Evolutionary conservation across 2,888 invertebrate species (phyloP).

Genomic region (Choristoneura rosaceana): DNA sequence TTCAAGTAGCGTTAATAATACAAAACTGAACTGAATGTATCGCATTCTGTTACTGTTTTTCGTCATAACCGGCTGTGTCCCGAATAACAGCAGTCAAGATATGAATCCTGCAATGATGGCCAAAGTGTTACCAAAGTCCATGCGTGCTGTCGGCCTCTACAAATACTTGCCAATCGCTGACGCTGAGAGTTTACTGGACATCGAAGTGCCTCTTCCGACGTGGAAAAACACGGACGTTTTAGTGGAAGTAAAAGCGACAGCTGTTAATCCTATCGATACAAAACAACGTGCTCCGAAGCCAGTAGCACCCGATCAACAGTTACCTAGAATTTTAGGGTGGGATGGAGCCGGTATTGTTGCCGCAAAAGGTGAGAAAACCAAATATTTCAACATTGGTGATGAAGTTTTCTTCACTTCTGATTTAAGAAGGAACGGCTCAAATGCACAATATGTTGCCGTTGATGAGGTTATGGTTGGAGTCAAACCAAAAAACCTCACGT

Average conservation of each 20-base stretch:
- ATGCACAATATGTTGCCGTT: constrained; percentile 72
- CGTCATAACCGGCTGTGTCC: constrained; percentile 7
- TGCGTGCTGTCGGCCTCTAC: constrained; percentile 76
- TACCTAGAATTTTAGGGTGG: constrained; percentile 71
- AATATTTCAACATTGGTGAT: constrained; percentile 67
- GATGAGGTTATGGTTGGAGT: constrained; percentile 66
- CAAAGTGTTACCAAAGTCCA: constrained; percentile 64
- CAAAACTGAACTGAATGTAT: background rate
- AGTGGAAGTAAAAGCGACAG: constrained; percentile 72
- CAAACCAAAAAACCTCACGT: constrained; percentile 71
- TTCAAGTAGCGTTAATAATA: background rate
- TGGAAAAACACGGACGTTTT: constrained; percentile 65
- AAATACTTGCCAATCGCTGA: constrained; percentile 75
- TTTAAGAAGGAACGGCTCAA: constrained; percentile 66
- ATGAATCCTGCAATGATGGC: constrained; percentile 44
- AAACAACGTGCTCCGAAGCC: constrained; percentile 72
- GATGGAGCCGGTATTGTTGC: constrained; percentile 75
- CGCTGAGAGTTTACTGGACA: constrained; percentile 67
- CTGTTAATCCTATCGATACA: constrained; percentile 76
- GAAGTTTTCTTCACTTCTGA: constrained; percentile 76
- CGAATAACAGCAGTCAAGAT: background rate
- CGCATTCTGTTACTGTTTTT: constrained; percentile 13
- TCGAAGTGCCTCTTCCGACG: constrained; percentile 67
- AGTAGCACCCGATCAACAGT: constrained; percentile 54
- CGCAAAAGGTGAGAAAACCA: constrained; percentile 62